A percentile compares a stretch with the other conserved stretches of the same genome.
Conservation (phyloP, 35 echinoderm and acorn worm species). For the Nesometra sesokonis region DNA sequence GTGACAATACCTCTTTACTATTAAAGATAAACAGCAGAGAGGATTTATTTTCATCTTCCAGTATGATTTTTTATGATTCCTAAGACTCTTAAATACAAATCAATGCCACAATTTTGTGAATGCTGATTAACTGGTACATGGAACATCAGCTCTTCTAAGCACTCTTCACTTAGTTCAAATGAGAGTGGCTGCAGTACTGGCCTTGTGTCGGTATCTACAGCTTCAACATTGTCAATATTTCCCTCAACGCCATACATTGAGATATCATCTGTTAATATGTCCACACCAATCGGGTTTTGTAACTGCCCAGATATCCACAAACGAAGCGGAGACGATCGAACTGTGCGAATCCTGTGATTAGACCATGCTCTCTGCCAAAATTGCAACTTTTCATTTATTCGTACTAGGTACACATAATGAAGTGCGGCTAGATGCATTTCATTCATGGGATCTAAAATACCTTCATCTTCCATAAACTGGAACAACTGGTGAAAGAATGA, state of each 20-base stretch:
- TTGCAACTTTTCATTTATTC: too few relatives aligned
- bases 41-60: too few relatives aligned
- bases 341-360: neutral
- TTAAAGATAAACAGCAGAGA: too few relatives aligned
- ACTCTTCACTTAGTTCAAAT: neutral
- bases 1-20: too few relatives aligned
- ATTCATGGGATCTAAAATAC: constrained; percentile 39
- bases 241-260: neutral
- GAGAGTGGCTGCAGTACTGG: neutral
- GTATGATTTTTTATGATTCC: neutral
- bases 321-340: neutral
- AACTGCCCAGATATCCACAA: neutral
- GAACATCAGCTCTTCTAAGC: neutral
- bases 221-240: neutral
- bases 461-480: constrained; percentile 9
- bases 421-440: constrained; percentile 28
- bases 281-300: neutral
- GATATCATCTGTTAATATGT: neutral
- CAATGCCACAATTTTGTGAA: neutral
- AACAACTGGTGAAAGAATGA: constrained; percentile 13
- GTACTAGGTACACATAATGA: constrained; percentile 24
- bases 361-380: neutral
- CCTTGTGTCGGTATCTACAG: neutral
- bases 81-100: neutral
- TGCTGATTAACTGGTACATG: neutral